A percentile compares a stretch with the other conserved stretches of the same genome.
phyloP scores from a whole-genome alignment of 2,797 vertebrate genomes.

The Characodon lateralis region DNA sequence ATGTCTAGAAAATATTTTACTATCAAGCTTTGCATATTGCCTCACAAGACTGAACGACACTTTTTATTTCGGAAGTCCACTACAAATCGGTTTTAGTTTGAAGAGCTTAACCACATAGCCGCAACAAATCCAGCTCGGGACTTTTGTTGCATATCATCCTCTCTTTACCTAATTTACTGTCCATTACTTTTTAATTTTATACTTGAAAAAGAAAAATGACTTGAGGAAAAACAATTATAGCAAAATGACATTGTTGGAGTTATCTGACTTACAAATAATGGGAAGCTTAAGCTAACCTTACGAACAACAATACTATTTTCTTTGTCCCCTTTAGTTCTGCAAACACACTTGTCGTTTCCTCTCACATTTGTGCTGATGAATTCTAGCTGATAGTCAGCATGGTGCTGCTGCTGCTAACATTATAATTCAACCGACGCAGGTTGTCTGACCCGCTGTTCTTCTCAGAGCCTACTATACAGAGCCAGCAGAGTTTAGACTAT shows the following conservation, averaged over 20 bases:
- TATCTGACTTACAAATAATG: slow-evolving; percentile 3
- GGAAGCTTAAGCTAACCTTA: background rate
- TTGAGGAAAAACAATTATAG: background rate
- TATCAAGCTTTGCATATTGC: background rate
- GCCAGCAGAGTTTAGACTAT: too few relatives aligned
- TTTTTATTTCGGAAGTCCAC: slow-evolving; percentile 17
- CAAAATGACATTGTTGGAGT: background rate
- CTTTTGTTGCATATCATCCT: slow-evolving; percentile 37
- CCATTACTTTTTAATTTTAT: slow-evolving; percentile 14
- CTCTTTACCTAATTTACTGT: slow-evolving; percentile 19
- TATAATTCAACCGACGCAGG: background rate
- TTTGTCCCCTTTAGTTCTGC: background rate
- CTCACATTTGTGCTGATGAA: background rate
- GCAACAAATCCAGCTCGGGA: slow-evolving; percentile 34
- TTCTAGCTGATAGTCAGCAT: background rate
- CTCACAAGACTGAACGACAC: background rate
- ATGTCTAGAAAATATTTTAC: background rate
- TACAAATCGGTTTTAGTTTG: background rate
- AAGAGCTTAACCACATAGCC: slow-evolving; percentile 27
- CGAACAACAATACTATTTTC: background rate
- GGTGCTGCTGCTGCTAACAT: background rate
- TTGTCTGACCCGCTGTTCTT: background rate
- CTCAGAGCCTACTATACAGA: too few relatives aligned
- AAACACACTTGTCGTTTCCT: background rate
- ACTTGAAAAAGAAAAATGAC: background rate